phyloP scores from a whole-genome alignment of 2,888 invertebrate genomes.

The Malthinus flaveolus region DNA sequence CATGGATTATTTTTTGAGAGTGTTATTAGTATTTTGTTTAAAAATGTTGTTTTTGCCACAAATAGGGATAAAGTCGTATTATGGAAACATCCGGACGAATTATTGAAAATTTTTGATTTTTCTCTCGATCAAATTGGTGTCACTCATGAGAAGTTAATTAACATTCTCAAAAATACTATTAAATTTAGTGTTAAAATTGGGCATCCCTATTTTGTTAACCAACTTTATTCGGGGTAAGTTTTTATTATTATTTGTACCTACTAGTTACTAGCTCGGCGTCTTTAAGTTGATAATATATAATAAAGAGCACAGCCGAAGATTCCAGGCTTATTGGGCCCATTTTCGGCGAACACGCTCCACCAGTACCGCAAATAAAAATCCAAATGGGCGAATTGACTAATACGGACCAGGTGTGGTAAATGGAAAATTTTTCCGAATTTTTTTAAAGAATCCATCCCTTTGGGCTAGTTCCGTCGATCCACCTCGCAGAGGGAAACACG shows the following conservation, averaged over 20 bases:
- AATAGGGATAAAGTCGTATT: conserved; percentile 55
- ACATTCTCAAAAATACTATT: conserved; percentile 55
- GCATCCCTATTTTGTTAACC: conserved; percentile 62
- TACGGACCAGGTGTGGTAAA: no score
- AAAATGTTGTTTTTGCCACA: conserved; percentile 53
- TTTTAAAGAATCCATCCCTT: no score
- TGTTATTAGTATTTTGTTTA: conserved; percentile 51
- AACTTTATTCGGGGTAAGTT: conserved; percentile 60
- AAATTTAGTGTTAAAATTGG: conserved; percentile 63
- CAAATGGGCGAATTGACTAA: no score
- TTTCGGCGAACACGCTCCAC: no score
- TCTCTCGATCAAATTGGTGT: conserved; percentile 49
- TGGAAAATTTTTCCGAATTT: no score
- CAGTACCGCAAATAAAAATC: no score
- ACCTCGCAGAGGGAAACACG: no score
- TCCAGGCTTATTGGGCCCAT: no score
- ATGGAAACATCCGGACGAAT: conserved; percentile 57
- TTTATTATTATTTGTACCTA: not conserved
- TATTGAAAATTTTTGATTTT: conserved; percentile 54
- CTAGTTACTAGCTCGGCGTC: not conserved
- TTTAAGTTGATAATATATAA: no score
- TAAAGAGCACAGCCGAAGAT: no score
- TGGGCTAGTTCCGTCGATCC: no score
- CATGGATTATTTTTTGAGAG: conserved; percentile 53
- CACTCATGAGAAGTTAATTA: conserved; percentile 53